These are phyloP conservation scores for Pterophyllum scalare DNA, from an alignment of 2,113 vertebrate species.

Conservation along the genomic window DNA sequence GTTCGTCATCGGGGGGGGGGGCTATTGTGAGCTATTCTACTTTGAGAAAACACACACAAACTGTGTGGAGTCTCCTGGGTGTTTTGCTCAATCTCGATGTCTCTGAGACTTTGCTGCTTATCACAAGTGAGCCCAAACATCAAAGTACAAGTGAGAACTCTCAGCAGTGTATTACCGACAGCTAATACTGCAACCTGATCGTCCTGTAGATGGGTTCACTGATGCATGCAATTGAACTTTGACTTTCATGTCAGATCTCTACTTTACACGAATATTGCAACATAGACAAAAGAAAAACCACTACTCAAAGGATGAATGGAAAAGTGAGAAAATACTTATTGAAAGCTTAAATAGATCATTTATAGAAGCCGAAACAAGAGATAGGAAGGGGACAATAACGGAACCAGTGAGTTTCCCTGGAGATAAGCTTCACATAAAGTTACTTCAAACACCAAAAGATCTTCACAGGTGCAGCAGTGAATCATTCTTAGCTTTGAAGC, in stretches of 20 bases:
- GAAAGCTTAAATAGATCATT: constrained; percentile 30
- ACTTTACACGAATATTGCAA: constrained; percentile 5
- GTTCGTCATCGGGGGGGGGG: not conserved
- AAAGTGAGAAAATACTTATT: not conserved
- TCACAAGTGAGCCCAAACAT: constrained; percentile 35
- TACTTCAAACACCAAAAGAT: constrained; percentile 26
- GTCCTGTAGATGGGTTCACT: not conserved
- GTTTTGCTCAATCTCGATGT: not conserved
- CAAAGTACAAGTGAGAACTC: constrained; percentile 26
- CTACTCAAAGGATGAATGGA: not conserved
- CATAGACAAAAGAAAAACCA: not conserved
- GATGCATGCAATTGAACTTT: constrained; percentile 17
- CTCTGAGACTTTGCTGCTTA: constrained; percentile 29
- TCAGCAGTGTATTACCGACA: not conserved
- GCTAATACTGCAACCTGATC: constrained; percentile 1
- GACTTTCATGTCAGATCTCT: constrained; percentile 38
- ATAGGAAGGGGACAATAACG: not conserved
- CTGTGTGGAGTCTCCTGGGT: not conserved
- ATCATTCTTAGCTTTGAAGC: constrained; percentile 41
- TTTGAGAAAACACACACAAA: constrained; percentile 15
- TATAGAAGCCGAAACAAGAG: not conserved
- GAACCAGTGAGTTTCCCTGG: not conserved
- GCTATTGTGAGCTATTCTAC: not conserved
- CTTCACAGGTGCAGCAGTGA: constrained; percentile 19
- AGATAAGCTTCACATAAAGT: constrained; percentile 39